Evolutionary conservation across 2,797 vertebrate genomes (phyloP), one percentile per base, ranked within the genome.

Genomic region (Amblyopsis hoosieri): DNA sequence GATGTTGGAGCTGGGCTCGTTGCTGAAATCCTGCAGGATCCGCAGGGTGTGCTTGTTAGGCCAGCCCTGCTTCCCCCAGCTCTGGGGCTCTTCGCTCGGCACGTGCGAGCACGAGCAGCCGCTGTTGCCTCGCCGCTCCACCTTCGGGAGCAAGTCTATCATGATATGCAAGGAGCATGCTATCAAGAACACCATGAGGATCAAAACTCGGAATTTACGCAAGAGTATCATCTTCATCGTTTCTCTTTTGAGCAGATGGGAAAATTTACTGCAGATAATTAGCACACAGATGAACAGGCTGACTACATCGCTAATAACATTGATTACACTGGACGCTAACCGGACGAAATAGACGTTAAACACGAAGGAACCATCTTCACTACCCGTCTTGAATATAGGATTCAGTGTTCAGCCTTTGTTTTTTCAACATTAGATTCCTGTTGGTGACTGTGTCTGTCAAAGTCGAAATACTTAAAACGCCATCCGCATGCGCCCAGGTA

Each of bases 151-250:
- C 87, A 98, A 84, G 91, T 98, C 97, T 61, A 98, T 94, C 92
- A 95, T 93, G 49, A 99, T 96, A 90, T 99, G 97, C 94, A 99
- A 92, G 4, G 96, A 96, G 88, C 97, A 97, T 2, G 96, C 96
- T 37, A 96, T 81, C 48, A 98, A 90, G 76, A 99, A 96, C 67
- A 96, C 95, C 93, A 94, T 93, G 62, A 98, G 90, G 78, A 99
- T 94, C 64, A 98, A 76, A 72, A 96, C 93, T 45, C 96, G 94
- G 89, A 98, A 98, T 88, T 94, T 94, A 76, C 97, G 94, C 75
- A 97, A 92, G 66, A 96, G 88, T 62, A 98, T 94, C 96, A 97
- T 96, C 89, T 95, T 97, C 92, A 93, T 90, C 68, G 86, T 93
- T 69, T 90, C 90, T 69, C 79, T 52, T 65, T 89, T 90, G 63